Percentiles rank a stretch among this genome's conserved stretches.
Evolutionary conservation across 2,113 vertebrate species (phyloP).

Genomic region (Crocuta crocuta): DNA sequence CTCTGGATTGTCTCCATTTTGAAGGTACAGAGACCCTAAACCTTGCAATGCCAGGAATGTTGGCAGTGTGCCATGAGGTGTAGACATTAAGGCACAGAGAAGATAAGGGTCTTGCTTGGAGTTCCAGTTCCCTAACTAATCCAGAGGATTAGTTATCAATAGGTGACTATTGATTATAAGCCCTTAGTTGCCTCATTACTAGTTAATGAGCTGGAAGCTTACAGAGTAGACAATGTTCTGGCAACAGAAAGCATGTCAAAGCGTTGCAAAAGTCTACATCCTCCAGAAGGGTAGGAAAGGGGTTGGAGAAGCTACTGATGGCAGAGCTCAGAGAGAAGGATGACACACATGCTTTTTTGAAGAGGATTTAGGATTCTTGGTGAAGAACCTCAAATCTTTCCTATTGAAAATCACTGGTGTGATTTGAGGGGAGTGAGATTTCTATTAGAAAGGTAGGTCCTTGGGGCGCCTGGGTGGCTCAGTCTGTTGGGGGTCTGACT

Average conservation of each 20-base stretch:
- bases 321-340: constrained; percentile 34
- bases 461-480: not conserved
- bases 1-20: not conserved
- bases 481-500: too few relatives aligned
- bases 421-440: not conserved
- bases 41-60: not conserved
- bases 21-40: not conserved
- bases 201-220: not conserved
- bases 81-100: not conserved
- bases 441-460: not conserved
- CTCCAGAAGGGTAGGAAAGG: not conserved
- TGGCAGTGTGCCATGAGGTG: not conserved
- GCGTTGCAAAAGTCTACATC: not conserved
- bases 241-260: not conserved
- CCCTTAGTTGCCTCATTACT: not conserved
- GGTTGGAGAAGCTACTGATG: not conserved
- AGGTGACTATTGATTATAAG: not conserved
- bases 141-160: not conserved
- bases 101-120: not conserved
- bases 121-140: not conserved
- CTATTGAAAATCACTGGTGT: not conserved
- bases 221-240: not conserved
- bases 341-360: not conserved
- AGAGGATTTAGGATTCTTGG: not conserved
- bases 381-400: not conserved